Percentiles rank a stretch among this genome's conserved stretches.
These are phyloP conservation scores for Anolis carolinensis DNA, from an alignment of 2,113 vertebrate genomes.

Conservation along the genomic window DNA sequence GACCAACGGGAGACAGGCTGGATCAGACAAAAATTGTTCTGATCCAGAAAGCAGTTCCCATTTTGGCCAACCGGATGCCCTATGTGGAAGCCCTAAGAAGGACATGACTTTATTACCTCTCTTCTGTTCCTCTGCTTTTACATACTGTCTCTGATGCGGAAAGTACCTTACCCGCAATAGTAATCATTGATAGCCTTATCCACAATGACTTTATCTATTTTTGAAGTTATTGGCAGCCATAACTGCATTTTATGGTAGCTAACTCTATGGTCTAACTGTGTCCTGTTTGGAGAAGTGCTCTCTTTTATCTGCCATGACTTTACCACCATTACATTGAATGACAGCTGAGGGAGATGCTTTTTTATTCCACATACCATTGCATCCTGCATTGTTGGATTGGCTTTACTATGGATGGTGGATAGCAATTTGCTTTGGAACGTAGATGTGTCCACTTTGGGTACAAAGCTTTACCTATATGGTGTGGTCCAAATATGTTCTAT, in stretches of 20 bases:
- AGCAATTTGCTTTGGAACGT: background rate
- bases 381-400: background rate
- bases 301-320: background rate
- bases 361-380: background rate
- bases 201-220: background rate
- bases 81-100: no score
- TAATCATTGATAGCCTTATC: background rate
- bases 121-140: background rate
- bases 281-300: background rate
- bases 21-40: no score
- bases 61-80: no score
- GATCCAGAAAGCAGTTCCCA: no score
- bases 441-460: background rate
- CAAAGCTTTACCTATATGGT: background rate
- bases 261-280: background rate
- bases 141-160: background rate
- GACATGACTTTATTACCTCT: no score
- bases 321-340: background rate
- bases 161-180: background rate
- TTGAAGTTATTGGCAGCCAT: background rate
- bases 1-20: no score
- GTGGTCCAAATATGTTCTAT: background rate
- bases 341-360: background rate
- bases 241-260: background rate
- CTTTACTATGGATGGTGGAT: no score